phyloP scores from a whole-genome alignment of 1,140 invertebrate genomes.

The Mylabris phalerata region DNA sequence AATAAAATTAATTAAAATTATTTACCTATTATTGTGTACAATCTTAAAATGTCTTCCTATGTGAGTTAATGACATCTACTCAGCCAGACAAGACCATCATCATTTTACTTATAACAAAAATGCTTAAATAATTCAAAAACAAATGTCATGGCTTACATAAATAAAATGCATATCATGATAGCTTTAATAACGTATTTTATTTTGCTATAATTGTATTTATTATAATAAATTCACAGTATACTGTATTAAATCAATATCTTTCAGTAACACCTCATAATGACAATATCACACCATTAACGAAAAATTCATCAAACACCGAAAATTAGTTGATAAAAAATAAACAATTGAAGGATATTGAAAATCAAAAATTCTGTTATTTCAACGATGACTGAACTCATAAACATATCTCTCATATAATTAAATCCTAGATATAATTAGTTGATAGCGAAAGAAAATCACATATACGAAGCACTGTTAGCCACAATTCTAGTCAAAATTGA shows the following conservation, averaged over 20 bases:
- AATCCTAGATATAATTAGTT: constrained; percentile 17
- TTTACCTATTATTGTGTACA: constrained; percentile 21
- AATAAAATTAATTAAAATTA: too few relatives aligned
- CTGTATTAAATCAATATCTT: constrained; percentile 14
- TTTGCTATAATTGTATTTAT: constrained; percentile 15
- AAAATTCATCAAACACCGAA: background rate
- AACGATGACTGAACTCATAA: constrained; percentile 25
- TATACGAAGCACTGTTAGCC: constrained; percentile 26
- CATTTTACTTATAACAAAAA: constrained; percentile 7
- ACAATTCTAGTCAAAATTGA: constrained; percentile 7
- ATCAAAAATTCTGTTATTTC: constrained; percentile 15
- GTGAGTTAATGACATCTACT: constrained; percentile 26
- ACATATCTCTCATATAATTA: constrained; percentile 24
- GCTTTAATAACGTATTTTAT: constrained; percentile 24
- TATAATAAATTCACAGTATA: constrained; percentile 1
- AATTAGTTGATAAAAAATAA: background rate
- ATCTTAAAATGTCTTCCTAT: constrained; percentile 34
- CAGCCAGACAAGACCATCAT: constrained; percentile 17
- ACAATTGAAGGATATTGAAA: constrained; percentile 8
- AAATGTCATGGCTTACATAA: constrained; percentile 27
- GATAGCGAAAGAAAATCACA: constrained; percentile 19
- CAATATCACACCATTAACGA: background rate
- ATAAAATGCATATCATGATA: constrained; percentile 29
- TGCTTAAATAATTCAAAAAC: constrained; percentile 8
- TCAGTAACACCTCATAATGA: constrained; percentile 2